These are phyloP conservation scores for Caenorhabditis remanei DNA, from an alignment of 1,140 invertebrate genomes.

Conservation along the genomic window DNA sequence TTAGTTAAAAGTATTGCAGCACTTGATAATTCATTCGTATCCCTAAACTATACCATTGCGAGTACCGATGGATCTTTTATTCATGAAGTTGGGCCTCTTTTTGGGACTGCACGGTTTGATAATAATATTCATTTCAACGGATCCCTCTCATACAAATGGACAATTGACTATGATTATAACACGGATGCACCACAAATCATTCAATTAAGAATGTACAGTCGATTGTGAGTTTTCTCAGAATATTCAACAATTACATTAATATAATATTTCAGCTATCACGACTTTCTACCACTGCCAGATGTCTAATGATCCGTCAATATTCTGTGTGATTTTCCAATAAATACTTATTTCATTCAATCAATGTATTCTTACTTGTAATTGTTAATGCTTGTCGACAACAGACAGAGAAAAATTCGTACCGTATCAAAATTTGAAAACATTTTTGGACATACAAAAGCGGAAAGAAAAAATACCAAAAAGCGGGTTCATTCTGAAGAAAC, in stretches of 20 bases:
- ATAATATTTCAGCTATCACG: not conserved
- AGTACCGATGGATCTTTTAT: not conserved
- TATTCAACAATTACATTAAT: not conserved
- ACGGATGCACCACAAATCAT: not conserved
- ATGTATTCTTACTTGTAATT: too few species aligned
- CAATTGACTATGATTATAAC: not conserved
- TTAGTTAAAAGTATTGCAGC: too few species aligned
- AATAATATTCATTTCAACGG: not conserved
- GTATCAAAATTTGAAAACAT: too few species aligned
- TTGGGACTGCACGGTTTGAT: not conserved
- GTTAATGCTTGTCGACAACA: too few species aligned
- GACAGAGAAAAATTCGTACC: too few species aligned
- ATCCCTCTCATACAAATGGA: not conserved
- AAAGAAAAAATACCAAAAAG: too few species aligned
- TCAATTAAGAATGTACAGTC: not conserved
- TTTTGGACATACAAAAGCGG: too few species aligned
- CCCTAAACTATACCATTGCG: not conserved
- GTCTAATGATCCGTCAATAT: too few species aligned
- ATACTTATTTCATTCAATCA: too few species aligned
- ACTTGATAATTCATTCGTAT: too few species aligned
- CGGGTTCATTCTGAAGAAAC: too few species aligned
- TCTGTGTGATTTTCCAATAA: too few species aligned
- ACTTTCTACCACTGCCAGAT: not conserved
- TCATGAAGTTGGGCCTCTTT: not conserved
- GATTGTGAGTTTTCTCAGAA: not conserved